phyloP scores from a whole-genome alignment of 2,113 vertebrate species.

The Aegithalos caudatus region DNA sequence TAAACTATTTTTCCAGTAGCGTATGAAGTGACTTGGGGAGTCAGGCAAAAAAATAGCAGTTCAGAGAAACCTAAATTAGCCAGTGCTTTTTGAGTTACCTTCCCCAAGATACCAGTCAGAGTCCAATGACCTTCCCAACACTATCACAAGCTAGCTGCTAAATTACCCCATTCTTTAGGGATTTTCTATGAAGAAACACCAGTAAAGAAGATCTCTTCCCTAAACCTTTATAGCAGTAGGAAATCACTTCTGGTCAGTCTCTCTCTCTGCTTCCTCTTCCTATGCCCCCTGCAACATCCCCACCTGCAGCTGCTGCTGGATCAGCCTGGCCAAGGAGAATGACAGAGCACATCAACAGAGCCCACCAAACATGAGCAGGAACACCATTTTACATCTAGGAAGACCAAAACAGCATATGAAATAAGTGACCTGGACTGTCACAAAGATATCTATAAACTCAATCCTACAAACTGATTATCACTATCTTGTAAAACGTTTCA shows the following conservation, averaged over 20 bases:
- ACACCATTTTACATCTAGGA: neutral
- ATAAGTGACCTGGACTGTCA: neutral
- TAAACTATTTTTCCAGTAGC: neutral
- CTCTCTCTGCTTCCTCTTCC: neutral
- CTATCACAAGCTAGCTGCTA: neutral
- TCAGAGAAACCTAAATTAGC: neutral
- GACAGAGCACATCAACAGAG: neutral
- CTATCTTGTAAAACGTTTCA: neutral
- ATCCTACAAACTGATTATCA: neutral
- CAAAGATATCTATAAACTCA: neutral
- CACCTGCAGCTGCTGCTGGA: accelerated
- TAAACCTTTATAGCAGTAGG: neutral
- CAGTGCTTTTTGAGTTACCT: neutral
- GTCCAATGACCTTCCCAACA: neutral
- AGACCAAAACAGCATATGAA: neutral
- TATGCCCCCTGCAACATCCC: neutral
- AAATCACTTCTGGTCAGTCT: neutral
- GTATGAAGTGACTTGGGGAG: neutral
- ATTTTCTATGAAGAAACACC: neutral
- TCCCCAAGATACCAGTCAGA: neutral
- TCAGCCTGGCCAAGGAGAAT: neutral
- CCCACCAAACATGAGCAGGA: accelerated
- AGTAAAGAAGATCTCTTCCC: neutral
- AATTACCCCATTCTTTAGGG: neutral
- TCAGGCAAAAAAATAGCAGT: neutral